phyloP scores from a whole-genome alignment of 1,140 invertebrate species.

The Apis florea region DNA sequence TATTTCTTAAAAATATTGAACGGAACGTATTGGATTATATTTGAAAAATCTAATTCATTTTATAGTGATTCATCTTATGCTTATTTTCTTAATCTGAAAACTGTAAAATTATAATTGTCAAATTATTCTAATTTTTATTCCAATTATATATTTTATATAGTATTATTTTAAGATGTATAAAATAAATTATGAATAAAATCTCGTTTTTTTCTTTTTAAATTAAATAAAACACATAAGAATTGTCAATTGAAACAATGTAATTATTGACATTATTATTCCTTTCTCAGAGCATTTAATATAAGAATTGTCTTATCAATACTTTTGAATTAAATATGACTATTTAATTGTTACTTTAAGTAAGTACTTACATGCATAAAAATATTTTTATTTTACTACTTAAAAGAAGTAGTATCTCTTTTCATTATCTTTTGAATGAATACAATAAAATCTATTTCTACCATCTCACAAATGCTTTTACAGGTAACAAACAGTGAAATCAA shows the following conservation, averaged over 20 bases:
- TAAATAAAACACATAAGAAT: not conserved
- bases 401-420: not conserved
- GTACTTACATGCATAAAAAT: constrained; percentile 29
- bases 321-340: constrained; percentile 41
- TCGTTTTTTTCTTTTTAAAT: no score
- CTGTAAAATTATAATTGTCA: not conserved
- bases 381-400: not conserved
- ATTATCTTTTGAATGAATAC: not conserved
- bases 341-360: constrained; percentile 32
- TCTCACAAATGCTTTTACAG: not conserved
- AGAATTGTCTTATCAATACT: not conserved
- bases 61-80: not conserved
- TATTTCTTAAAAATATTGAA: not conserved
- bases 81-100: not conserved
- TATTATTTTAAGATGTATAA: not conserved
- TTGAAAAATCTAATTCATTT: not conserved
- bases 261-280: not conserved
- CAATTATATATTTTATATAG: not conserved
- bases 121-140: not conserved
- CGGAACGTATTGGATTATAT: not conserved
- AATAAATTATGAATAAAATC: constrained; percentile 29
- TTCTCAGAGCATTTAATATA: not conserved
- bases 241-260: not conserved
- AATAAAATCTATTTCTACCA: not conserved
- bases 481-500: not conserved